Base-by-base conservation (phyloP, 2,113 vertebrate species). In the Colius striatus region DNA sequence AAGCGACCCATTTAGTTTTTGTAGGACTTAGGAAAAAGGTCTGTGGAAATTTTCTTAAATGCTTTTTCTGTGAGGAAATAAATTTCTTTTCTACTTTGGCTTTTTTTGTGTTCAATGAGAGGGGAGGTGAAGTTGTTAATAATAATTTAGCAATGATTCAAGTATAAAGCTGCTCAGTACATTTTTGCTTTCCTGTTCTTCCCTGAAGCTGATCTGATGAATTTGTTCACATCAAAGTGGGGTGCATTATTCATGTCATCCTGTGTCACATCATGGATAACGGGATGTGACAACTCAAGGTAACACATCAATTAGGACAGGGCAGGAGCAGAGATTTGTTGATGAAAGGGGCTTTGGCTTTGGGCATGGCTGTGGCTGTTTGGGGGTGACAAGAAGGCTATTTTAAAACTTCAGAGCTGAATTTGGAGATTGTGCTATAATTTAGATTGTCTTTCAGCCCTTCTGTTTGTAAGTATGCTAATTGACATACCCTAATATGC, bases 231-330 rank as follows among this genome's bases (percentile, higher is more conserved):
- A 67, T 94, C 48, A n/a, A 74, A 83, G 50, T 17, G 18, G 54
- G 48, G 15, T 34, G 12, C 62, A 16, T 87, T 84, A 62, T 66
- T 94, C 43, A 17, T 77, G 76, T 73, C 81, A 55, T 67, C 67
- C 70, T 43, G 1, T 91, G 87, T 81, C 78, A 76, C 54, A 43
- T 94, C 68, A 15, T 5, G 2, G 68, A 7, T 66, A 66, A 94
- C 48, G 27, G 6, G 65, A n/a, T 54, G 70, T 84, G 94, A 93
- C 92, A 72, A 43, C 83, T 63, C 92, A 84, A 86, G 88, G 88
- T 81, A 68, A 74, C 0, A 0, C 32, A 55, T 79, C 85, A 65
- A 71, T 94, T 71, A 63, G 85, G 55, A 68, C 41, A 36, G 43
- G 63, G 85, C 61, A 81, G 63, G n/a, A 71, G 30, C 26, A 85